phyloP scores from a whole-genome alignment of 2,797 vertebrate species.

The Okamejei kenojei region DNA sequence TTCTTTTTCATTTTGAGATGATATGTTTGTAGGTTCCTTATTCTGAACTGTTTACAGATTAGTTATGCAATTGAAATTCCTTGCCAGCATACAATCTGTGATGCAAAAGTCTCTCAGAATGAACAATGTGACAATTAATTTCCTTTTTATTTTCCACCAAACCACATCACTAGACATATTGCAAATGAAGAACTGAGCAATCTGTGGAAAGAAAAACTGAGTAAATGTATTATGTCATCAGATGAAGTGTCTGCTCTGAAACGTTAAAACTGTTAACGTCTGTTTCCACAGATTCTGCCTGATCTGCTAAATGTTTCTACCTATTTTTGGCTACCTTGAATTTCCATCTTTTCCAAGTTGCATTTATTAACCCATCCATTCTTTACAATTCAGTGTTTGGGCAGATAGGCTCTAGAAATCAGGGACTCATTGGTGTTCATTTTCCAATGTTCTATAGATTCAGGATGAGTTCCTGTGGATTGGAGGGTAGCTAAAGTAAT shows the following conservation, averaged over 20 bases:
- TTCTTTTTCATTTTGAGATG: constrained; percentile 21
- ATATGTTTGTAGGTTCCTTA: neutral
- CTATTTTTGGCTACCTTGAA: too few species aligned
- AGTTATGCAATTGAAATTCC: neutral
- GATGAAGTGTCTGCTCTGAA: neutral
- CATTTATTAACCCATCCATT: neutral
- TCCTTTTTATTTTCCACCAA: neutral
- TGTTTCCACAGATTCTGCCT: neutral
- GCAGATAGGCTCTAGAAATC: neutral
- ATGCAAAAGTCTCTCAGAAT: neutral
- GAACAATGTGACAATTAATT: neutral
- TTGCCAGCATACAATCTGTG: neutral
- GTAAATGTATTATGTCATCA: neutral
- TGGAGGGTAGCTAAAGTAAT: too few species aligned
- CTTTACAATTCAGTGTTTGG: neutral
- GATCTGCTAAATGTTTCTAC: too few species aligned
- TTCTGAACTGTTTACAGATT: neutral
- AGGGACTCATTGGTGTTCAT: too few species aligned
- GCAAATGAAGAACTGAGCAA: neutral
- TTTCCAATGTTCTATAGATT: too few species aligned
- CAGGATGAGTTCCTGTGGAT: too few species aligned
- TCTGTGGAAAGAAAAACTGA: neutral
- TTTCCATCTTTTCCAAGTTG: neutral
- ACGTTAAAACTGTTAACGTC: neutral
- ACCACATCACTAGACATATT: neutral